Conservation (phyloP, 2,888 invertebrate species). For the Syrista parreyssii region DNA sequence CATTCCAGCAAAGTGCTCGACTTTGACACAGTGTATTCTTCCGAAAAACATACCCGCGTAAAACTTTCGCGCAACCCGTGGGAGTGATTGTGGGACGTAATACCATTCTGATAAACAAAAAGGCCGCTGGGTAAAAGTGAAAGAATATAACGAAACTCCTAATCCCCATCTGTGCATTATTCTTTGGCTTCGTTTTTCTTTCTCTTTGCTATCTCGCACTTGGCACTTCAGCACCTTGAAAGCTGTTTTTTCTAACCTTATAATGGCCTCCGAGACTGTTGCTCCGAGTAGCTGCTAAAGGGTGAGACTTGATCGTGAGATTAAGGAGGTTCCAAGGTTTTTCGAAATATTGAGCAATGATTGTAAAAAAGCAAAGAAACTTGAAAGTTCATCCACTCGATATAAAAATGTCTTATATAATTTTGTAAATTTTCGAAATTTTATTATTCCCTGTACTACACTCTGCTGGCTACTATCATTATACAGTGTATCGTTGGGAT, state of each 20-base stretch:
- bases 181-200: background rate
- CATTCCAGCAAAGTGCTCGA: background rate
- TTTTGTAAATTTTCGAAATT: background rate
- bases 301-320: background rate
- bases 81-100: slow-evolving; percentile 1
- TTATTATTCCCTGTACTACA: background rate
- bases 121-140: slow-evolving; percentile 1
- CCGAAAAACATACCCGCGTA: background rate
- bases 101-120: slow-evolving; percentile 7
- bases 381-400: no score
- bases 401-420: background rate
- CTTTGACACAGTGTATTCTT: background rate
- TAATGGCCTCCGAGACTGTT: slow-evolving; percentile 8
- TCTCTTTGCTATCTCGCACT: background rate
- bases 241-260: slow-evolving; percentile 15
- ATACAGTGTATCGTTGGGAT: background rate
- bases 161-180: background rate
- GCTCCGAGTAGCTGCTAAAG: background rate
- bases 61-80: background rate
- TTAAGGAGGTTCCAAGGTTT: background rate
- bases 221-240: slow-evolving; percentile 8
- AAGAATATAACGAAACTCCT: slow-evolving; percentile 6
- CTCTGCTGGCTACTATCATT: background rate
- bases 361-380: background rate
- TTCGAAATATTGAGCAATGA: background rate